Evolutionary conservation across 2,113 vertebrate genomes (phyloP).

Genomic region (Cavia aperea): DNA sequence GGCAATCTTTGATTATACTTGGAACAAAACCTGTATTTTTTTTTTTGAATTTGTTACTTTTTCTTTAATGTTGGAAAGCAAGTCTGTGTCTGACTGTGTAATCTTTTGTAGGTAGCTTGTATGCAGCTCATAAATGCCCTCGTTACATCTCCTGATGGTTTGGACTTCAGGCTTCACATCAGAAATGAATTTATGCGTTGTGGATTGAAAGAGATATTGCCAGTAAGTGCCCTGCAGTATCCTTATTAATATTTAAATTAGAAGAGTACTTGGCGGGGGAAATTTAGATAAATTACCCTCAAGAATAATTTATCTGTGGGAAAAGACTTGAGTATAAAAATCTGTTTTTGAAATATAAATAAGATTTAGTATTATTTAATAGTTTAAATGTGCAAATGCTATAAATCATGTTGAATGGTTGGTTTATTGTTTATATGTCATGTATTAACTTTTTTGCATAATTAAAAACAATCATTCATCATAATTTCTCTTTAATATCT

Average conservation of each 20-base stretch:
- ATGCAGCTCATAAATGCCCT: slow-evolving; percentile 99
- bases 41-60: not conserved
- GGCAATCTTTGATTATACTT: not conserved
- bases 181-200: slow-evolving; percentile 99
- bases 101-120: slow-evolving; percentile 89
- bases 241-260: slow-evolving; percentile 82
- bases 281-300: slow-evolving; percentile 59
- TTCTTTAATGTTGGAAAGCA: slow-evolving; percentile 15
- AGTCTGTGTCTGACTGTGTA: slow-evolving; percentile 59
- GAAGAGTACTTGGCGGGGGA: slow-evolving; percentile 61
- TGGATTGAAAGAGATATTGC: slow-evolving; percentile 93
- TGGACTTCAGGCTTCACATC: slow-evolving; percentile 98
- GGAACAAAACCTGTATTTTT: slow-evolving; percentile 8
- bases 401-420: slow-evolving; percentile 42
- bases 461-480: not conserved
- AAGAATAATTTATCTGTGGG: slow-evolving; percentile 64
- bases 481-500: slow-evolving; percentile 46
- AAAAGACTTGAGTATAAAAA: slow-evolving; percentile 55
- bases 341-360: slow-evolving; percentile 61
- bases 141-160: slow-evolving; percentile 96
- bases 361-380: slow-evolving; percentile 55
- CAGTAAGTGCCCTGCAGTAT: slow-evolving; percentile 83
- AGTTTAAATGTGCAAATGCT: slow-evolving; percentile 54
- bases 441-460: slow-evolving; percentile 41
- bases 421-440: slow-evolving; percentile 44